Base-by-base conservation (phyloP, 1,140 invertebrate genomes). In the Lasaia peninsularis region DNA sequence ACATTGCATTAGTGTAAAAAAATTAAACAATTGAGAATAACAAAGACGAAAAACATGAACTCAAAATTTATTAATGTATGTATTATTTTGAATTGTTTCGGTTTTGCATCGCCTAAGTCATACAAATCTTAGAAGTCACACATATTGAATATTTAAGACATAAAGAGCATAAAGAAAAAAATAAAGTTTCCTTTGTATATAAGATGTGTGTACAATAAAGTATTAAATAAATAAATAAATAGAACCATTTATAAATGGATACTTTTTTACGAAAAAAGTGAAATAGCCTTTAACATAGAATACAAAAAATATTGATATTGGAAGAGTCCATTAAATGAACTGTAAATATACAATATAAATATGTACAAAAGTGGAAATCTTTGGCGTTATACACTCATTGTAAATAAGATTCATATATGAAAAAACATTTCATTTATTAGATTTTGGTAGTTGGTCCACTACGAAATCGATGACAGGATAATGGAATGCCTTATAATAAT, bases 271-370 rank as follows among this genome's bases (percentile, higher is more conserved):
- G 16, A 18, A 10, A 18, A 18, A 9, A 40, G 37, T 40, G 37
- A 40, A 40, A 40, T 40, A 40, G 37, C 37, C 37, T 40, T 18
- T n/a, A 18, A 40, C 14, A 18, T 40, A 16, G 8, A 14, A 18
- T 40, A 40, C 16, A 51, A n/a, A 31, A 49, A 35, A 14, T 60
- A 72, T 66, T 67, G 60, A 65, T 62, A 60, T 65, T 53, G 62
- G 57, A 61, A 69, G 55, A 62, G 55, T 56, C 33, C 51, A 54
- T 32, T 44, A 52, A 9, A 33, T 61, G 35, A 52, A 35, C 37
- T 16, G 10, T 44, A 44, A 20, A 44, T 44, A 44, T 44, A 10
- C 9, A 44, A 20, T 20, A 7, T 51, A 16, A 51, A 51, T 51
- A 51, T 54, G 52, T 55, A 55, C 35, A 24, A 51, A 55, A 44